Conservation (phyloP, 2,113 vertebrate species). For the Poeciliopsis turrubarensis region DNA sequence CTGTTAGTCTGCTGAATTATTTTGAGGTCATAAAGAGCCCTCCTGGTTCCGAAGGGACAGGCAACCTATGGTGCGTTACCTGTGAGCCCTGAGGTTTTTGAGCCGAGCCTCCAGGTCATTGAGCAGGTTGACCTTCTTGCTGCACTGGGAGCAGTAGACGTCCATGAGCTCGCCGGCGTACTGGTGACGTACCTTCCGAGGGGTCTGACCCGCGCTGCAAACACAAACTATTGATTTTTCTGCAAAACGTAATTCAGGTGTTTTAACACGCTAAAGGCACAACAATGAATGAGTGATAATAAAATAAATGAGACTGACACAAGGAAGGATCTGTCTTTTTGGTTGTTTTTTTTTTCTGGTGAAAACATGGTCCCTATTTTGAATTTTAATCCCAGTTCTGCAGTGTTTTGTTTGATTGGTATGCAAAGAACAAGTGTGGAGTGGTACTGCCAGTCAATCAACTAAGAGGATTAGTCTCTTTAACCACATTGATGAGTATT, state of each 20-base stretch:
- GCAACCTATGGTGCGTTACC: conserved; percentile 72
- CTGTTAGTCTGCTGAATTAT: background rate
- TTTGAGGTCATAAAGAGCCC: too few species aligned
- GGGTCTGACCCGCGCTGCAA: conserved; percentile 92
- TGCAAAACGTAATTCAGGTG: background rate
- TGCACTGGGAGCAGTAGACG: conserved; percentile 96
- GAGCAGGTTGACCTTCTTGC: conserved; percentile 95
- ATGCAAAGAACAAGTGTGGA: conserved; percentile 49
- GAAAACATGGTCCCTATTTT: conserved; percentile 49
- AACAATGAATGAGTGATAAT: background rate
- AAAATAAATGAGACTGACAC: too few species aligned
- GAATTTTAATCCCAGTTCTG: conserved; percentile 49
- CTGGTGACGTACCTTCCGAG: conserved; percentile 86
- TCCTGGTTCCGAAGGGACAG: background rate
- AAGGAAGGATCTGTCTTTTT: conserved; percentile 4
- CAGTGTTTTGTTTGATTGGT: conserved; percentile 60
- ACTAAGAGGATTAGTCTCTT: conserved; percentile 56
- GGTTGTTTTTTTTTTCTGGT: conserved; percentile 3
- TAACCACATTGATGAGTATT: conserved; percentile 69
- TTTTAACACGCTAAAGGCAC: background rate
- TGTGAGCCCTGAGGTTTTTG: conserved; percentile 93
- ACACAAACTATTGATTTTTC: background rate
- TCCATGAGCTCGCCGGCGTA: conserved; percentile 88
- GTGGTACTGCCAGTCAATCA: conserved; percentile 48
- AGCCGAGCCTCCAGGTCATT: conserved; percentile 95